phyloP scores from a whole-genome alignment of 2,113 vertebrate genomes.

The Rattus rattus region DNA sequence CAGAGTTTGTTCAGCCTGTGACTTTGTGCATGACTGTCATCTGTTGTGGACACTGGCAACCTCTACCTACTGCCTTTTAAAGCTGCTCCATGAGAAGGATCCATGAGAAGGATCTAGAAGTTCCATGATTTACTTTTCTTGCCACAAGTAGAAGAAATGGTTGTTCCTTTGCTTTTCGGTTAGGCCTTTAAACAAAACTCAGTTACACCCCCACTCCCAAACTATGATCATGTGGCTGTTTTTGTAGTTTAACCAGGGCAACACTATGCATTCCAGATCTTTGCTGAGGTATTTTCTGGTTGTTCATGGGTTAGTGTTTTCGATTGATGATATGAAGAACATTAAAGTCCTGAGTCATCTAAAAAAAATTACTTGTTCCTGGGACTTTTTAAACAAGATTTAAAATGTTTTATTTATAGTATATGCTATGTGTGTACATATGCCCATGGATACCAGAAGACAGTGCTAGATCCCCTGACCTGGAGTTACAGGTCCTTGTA shows the following conservation, averaged over 20 bases:
- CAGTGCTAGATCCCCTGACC: neutral
- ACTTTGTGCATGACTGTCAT: neutral
- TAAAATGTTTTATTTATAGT: neutral
- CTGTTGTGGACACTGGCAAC: neutral
- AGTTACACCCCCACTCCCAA: neutral
- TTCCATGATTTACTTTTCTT: neutral
- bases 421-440: neutral
- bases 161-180: neutral
- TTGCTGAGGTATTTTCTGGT: neutral
- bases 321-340: conserved; percentile 14
- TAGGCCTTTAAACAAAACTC: neutral
- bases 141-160: neutral
- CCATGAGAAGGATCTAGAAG: neutral
- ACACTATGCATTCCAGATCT: neutral
- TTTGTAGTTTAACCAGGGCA: neutral
- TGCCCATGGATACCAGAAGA: neutral
- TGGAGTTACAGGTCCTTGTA: neutral
- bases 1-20: neutral
- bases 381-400: neutral
- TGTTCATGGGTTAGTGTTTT: conserved; percentile 52
- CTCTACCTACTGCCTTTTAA: neutral
- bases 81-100: neutral
- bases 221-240: neutral
- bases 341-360: conserved; percentile 67
- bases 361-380: neutral